These are phyloP conservation scores for Amaurobius ferox DNA, from an alignment of 2,888 invertebrate species.

Conservation along the genomic window DNA sequence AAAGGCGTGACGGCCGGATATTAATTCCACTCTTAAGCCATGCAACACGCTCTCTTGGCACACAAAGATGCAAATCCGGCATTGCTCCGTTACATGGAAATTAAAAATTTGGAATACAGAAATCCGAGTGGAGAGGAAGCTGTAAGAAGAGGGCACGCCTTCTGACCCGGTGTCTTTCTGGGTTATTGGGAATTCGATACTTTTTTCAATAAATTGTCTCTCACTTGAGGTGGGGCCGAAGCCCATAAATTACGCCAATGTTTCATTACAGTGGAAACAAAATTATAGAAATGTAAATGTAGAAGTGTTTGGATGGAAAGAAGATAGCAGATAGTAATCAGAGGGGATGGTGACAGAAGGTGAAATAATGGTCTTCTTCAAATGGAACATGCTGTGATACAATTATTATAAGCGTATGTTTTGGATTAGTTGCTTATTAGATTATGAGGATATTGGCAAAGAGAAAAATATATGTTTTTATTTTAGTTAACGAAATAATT, in stretches of 20 bases:
- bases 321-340: neutral
- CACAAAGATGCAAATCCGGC: constrained; percentile 54
- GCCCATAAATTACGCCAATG: constrained; percentile 14
- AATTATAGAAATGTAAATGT: constrained; percentile 24
- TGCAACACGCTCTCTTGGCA: constrained; percentile 39
- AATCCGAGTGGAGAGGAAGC: neutral
- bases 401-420: too few relatives aligned
- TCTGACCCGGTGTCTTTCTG: constrained; percentile 40
- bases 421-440: too few relatives aligned
- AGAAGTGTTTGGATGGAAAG: neutral
- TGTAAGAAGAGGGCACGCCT: constrained; percentile 30
- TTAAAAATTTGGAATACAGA: constrained; percentile 48
- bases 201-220: constrained; percentile 51
- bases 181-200: constrained; percentile 27
- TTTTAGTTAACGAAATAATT: too few relatives aligned
- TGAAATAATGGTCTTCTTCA: neutral
- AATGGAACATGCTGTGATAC: neutral
- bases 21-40: constrained; percentile 51
- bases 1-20: constrained; percentile 64
- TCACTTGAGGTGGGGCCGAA: constrained; percentile 4
- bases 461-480: too few relatives aligned
- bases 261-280: constrained; percentile 8
- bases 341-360: neutral
- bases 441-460: too few relatives aligned
- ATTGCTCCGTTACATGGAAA: constrained; percentile 35